These are phyloP conservation scores for Acipenser oxyrinchus DNA, from an alignment of 2,797 vertebrate genomes.

Conservation along the genomic window DNA sequence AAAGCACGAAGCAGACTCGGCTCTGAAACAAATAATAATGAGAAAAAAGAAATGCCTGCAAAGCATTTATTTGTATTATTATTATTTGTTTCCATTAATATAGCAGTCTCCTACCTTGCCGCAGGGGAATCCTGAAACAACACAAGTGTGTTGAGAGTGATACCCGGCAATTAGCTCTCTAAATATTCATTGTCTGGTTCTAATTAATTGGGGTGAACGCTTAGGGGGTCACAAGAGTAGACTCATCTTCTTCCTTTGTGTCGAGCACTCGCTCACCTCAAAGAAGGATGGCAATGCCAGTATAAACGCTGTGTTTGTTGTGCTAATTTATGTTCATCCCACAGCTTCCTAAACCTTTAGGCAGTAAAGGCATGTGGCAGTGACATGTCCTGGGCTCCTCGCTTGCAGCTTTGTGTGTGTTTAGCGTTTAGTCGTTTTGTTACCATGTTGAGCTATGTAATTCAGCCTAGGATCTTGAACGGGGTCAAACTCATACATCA, in stretches of 20 bases:
- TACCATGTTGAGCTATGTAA: no score
- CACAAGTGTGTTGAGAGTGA: slow-evolving; percentile 3
- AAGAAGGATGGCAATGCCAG: neutral
- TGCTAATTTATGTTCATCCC: slow-evolving; percentile 21
- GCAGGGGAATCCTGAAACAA: slow-evolving; percentile 7
- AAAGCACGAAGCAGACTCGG: no score
- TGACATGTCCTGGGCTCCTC: neutral
- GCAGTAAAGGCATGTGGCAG: neutral
- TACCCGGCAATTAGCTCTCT: slow-evolving; percentile 21
- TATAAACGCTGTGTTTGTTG: slow-evolving; percentile 13
- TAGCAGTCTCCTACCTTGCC: neutral
- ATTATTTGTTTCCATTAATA: no score
- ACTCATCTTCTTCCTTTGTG: neutral
- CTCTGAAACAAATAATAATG: no score
- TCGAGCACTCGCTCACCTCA: neutral
- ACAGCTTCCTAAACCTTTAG: slow-evolving; percentile 8
- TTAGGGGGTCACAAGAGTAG: slow-evolving; percentile 1
- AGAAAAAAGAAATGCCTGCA: no score
- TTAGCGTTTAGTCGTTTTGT: no score
- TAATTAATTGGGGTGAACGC: slow-evolving; percentile 17
- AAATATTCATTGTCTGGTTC: slow-evolving; percentile 14
- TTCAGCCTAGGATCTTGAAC: no score
- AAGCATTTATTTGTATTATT: no score
- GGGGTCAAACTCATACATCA: no score
- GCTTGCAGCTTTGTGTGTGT: no score